Conservation (phyloP, 2,888 invertebrate genomes). For the Tiliacea citrago region DNA sequence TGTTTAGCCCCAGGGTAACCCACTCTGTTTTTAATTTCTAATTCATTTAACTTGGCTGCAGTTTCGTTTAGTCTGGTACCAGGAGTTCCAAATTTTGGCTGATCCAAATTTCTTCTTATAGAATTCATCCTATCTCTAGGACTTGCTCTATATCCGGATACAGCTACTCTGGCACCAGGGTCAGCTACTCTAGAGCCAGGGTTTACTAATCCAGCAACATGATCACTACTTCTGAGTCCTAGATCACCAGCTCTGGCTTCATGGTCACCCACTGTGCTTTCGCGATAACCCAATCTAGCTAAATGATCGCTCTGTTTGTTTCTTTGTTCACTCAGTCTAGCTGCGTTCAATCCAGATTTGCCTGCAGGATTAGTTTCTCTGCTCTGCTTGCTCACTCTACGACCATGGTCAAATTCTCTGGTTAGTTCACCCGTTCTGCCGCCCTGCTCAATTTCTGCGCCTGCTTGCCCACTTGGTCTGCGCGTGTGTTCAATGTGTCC, state of each 20-base stretch:
- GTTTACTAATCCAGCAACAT: not conserved
- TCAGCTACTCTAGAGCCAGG: not conserved
- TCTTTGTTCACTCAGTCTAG: constrained; percentile 12
- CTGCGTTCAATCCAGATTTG: not conserved
- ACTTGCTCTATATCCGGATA: constrained; percentile 1
- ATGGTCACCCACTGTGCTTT: constrained; percentile 17
- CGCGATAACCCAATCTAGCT: constrained; percentile 4
- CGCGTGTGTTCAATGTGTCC: constrained; percentile 13
- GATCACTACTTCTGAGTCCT: not conserved
- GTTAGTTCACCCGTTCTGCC: not conserved
- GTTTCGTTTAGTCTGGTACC: constrained; percentile 17
- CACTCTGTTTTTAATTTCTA: constrained; percentile 6
- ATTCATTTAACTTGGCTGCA: not conserved
- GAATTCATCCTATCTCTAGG: constrained; percentile 8
- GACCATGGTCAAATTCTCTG: not conserved
- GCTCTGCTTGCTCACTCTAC: constrained; percentile 1
- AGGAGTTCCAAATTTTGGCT: constrained; percentile 3
- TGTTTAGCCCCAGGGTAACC: not conserved
- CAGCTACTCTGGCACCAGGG: not conserved
- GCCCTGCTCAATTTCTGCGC: not conserved
- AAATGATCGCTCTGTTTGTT: constrained; percentile 15
- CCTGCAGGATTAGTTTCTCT: not conserved
- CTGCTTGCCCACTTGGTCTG: not conserved
- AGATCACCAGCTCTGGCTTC: constrained; percentile 20
- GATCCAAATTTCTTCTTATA: constrained; percentile 13